Percentiles rank a stretch among this genome's conserved stretches.
Evolutionary conservation across 2,797 vertebrate species (phyloP).

Genomic region (Numenius phaeopus): DNA sequence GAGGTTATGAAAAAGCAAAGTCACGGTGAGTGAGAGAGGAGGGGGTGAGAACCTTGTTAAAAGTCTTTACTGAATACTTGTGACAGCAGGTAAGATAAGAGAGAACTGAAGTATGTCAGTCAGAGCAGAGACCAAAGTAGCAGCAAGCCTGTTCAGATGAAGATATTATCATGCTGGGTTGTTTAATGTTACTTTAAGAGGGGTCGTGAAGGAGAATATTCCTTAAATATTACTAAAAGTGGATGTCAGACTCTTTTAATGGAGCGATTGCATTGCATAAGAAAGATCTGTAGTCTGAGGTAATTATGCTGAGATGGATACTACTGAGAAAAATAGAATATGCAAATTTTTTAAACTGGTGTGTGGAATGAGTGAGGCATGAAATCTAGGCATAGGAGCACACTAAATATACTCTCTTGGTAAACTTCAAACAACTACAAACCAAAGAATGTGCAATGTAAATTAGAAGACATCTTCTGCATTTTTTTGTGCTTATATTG

Average conservation of each 20-base stretch:
- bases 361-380: neutral
- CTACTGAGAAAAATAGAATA: neutral
- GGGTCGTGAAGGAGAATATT: neutral
- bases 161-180: neutral
- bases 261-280: neutral
- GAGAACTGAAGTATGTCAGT: neutral
- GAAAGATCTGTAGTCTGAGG: neutral
- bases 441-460: neutral
- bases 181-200: neutral
- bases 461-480: neutral
- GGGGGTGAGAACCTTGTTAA: neutral
- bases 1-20: neutral
- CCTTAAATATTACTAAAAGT: neutral
- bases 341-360: neutral
- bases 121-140: neutral
- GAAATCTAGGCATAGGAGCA: neutral
- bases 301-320: neutral
- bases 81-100: neutral
- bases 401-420: neutral
- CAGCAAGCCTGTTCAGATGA: neutral
- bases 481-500: neutral
- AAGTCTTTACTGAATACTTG: neutral
- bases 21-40: neutral
- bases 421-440: neutral
- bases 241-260: neutral